Conservation (phyloP, 2,113 vertebrate genomes). For the Myotis yumanensis region DNA sequence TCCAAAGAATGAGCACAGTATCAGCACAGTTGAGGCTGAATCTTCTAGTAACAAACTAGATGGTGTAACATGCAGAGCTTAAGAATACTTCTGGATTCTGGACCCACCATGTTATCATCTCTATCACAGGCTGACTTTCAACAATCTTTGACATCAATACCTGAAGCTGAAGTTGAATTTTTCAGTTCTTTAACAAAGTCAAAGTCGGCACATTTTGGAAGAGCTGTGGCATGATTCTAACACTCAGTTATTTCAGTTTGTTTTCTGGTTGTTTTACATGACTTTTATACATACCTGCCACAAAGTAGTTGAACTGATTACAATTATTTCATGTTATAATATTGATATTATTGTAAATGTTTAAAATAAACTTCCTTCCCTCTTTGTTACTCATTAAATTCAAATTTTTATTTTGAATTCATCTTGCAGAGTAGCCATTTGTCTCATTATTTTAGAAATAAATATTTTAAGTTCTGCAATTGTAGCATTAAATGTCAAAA, state of each 20-base stretch:
- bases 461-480: background rate
- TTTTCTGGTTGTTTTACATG: background rate
- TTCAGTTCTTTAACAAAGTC: background rate
- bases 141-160: background rate
- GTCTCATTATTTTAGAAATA: background rate
- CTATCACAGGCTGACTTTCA: background rate
- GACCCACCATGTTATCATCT: too few species aligned
- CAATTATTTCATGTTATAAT: background rate
- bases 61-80: background rate
- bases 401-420: constrained; percentile 10
- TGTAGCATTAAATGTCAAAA: background rate
- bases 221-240: background rate
- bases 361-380: background rate
- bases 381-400: background rate
- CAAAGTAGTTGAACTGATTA: background rate
- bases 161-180: background rate
- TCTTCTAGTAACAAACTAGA: background rate
- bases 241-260: background rate
- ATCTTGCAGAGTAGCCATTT: background rate
- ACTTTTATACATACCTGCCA: background rate
- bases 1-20: background rate
- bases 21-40: background rate
- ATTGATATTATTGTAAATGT: background rate
- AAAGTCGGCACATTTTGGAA: background rate
- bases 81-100: background rate